Evolutionary conservation across 2,113 vertebrate species (phyloP).

Genomic region (Apodemus sylvaticus): DNA sequence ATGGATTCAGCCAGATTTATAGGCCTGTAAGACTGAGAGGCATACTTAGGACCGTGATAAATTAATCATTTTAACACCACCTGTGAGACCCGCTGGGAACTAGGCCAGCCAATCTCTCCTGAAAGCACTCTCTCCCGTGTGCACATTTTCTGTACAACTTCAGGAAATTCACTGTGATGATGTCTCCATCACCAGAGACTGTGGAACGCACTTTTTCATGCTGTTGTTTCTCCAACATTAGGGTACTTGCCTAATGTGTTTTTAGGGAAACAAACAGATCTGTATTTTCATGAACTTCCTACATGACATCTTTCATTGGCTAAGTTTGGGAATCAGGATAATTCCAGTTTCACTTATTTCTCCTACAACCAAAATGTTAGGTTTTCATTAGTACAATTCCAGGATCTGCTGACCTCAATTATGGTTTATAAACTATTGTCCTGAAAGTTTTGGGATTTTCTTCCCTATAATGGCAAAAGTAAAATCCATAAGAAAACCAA

Average conservation of each 20-base stretch:
- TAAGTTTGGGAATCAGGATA: neutral
- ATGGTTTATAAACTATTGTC: neutral
- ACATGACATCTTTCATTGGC: neutral
- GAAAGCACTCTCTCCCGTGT: neutral
- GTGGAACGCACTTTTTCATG: neutral
- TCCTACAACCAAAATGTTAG: neutral
- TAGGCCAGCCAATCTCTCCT: constrained; percentile 2
- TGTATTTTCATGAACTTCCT: neutral
- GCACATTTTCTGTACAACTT: neutral
- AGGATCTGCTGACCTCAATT: neutral
- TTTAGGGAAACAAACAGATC: neutral
- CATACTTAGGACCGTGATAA: neutral
- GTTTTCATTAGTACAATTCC: neutral
- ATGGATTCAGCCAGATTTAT: neutral
- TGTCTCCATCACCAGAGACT: neutral
- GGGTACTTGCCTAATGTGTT: neutral
- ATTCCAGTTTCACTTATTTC: neutral
- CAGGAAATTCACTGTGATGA: neutral
- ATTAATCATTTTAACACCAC: neutral
- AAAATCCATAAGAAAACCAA: no score
- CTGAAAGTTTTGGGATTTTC: no score
- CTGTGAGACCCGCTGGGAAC: neutral
- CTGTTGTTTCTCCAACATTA: neutral
- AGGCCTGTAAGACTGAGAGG: neutral
- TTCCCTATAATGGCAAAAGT: no score